Base-by-base conservation (phyloP, 2,888 invertebrate species). In the Spatulosminthurus flaviceps region DNA sequence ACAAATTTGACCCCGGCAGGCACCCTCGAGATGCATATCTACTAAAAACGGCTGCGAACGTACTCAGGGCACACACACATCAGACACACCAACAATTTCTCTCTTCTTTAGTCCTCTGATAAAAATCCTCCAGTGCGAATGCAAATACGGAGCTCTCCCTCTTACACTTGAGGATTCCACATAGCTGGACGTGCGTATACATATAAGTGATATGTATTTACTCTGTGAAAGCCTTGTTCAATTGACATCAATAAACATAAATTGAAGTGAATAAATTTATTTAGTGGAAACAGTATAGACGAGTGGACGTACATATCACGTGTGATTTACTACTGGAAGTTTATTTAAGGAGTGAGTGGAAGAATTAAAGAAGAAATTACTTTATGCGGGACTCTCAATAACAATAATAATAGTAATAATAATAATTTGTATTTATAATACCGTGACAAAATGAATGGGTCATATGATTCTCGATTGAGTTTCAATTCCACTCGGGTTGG, bases 1-100 rank as follows among this genome's bases (percentile, higher is more conserved):
- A 76, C 76, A 76, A 76, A 76, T 76, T 76, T 76, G 76, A 76
- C 76, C 76, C 76, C 67, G 76, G 67, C 76, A 76, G 76, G 76
- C 76, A 76, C 66, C 66, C 22, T n/a, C 11, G 76, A 76, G 76
- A 76, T 76, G 76, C 34, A 67, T 76, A 76, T 76, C 76, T 76
- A n/a, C n/a, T n/a, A 42, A 76, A 67, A 69, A 64, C 67, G 67
- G 43, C 76, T 42, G 69, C 41, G 43, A 69, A 66, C 66, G 43
- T 41, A 64, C 66, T 19, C 66, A 16, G 34, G 4, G 9, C 34
- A 34, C 9, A 34, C 34, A 9, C 34, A 4, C 34, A 34, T 4
- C 5, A 34, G 5, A 34, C 34, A 34, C 75, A 42, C 34, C 41
- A 42, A 13, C 70, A 70, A 34, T 9, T 74, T 69, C 28, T 67